Evolutionary conservation across 2,888 invertebrate genomes (phyloP).

Genomic region (Glaucopsyche alexis): DNA sequence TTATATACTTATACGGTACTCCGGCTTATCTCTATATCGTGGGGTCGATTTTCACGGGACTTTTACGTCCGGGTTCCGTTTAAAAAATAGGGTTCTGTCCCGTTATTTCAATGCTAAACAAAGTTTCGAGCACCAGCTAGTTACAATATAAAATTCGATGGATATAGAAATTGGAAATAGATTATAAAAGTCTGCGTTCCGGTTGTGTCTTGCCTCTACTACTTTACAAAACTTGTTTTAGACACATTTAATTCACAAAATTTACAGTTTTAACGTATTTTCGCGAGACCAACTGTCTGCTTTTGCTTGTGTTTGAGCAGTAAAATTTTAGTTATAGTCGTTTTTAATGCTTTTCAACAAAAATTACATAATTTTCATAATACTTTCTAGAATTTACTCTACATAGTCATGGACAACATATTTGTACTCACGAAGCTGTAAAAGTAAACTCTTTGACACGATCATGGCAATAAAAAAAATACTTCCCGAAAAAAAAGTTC

Average conservation of each 20-base stretch:
- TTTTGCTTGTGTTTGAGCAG: not conserved
- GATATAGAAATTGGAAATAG: no score
- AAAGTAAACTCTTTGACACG: not conserved
- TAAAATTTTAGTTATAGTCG: not conserved
- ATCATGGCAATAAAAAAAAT: not conserved
- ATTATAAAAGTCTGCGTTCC: not conserved
- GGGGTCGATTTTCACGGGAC: no score
- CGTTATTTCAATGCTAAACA: no score
- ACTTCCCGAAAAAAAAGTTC: not conserved
- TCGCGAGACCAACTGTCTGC: conserved; percentile 7
- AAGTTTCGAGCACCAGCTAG: no score
- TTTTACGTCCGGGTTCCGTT: no score
- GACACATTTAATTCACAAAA: not conserved
- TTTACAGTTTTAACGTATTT: conserved; percentile 10
- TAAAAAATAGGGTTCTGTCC: no score
- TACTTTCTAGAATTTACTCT: not conserved
- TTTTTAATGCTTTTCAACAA: not conserved
- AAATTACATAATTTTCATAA: conserved; percentile 9
- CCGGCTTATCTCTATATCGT: no score
- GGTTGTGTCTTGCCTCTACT: not conserved
- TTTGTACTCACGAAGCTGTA: not conserved
- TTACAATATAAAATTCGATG: no score
- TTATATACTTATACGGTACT: no score
- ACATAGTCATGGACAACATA: not conserved
- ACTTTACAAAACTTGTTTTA: not conserved